Evolutionary conservation across 2,888 invertebrate genomes (phyloP).

Genomic region (Thecocarcelia acutangulata): DNA sequence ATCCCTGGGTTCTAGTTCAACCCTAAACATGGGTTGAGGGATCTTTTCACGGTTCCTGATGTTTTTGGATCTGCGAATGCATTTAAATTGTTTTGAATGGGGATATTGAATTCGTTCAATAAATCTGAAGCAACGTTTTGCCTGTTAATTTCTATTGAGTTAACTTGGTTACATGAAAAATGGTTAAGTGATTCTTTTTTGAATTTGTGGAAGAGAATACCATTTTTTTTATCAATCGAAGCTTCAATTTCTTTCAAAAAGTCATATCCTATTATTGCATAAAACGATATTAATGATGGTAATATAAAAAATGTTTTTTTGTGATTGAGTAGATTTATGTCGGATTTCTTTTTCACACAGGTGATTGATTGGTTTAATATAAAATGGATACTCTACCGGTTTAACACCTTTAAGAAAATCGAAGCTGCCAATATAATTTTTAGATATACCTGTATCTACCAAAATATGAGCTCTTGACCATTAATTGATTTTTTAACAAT

Average conservation of each 20-base stretch:
- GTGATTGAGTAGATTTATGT: constrained; percentile 46
- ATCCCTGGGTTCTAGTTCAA: no score
- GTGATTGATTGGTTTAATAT: constrained; percentile 58
- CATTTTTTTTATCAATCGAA: constrained; percentile 48
- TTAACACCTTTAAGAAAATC: constrained; percentile 32
- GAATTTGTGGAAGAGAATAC: constrained; percentile 38
- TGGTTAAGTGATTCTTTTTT: constrained; percentile 39
- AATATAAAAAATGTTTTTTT: constrained; percentile 52
- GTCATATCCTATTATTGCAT: constrained; percentile 57
- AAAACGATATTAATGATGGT: constrained; percentile 19
- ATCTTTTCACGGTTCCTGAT: no score
- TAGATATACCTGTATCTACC: constrained; percentile 42
- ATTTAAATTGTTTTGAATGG: no score
- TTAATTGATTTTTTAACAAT: constrained; percentile 30
- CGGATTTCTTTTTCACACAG: constrained; percentile 8
- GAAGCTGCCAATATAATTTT: constrained; percentile 40
- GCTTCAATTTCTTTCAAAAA: constrained; percentile 61
- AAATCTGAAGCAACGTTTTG: no score
- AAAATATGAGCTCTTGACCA: constrained; percentile 36
- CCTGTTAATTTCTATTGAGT: constrained; percentile 41
- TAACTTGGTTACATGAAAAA: constrained; percentile 25
- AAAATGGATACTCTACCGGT: constrained; percentile 36
- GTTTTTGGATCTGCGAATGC: no score
- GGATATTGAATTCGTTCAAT: no score
- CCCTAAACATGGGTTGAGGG: no score